Evolutionary conservation across 2,797 vertebrate species (phyloP).

Genomic region (Streptopelia turtur): DNA sequence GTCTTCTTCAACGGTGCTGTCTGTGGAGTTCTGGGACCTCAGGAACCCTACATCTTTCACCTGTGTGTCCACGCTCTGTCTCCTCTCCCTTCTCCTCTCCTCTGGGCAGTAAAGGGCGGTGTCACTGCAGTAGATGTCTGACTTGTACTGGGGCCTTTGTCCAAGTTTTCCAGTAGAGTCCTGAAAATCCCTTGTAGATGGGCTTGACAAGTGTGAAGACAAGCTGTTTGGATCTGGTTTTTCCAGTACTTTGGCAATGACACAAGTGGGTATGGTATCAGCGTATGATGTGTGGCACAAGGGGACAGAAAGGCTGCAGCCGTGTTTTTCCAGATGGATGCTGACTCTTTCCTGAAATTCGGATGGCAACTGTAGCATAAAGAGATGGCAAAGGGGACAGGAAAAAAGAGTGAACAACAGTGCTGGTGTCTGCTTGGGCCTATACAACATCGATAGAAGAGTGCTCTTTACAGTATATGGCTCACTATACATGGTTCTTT

Average conservation of each 20-base stretch:
- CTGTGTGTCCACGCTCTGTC: conserved; percentile 88
- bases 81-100: conserved; percentile 84
- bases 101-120: conserved; percentile 93
- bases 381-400: not conserved
- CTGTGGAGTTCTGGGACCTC: conserved; percentile 86
- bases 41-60: conserved; percentile 82
- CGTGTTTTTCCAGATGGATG: conserved; percentile 89
- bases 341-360: conserved; percentile 92
- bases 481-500: not conserved
- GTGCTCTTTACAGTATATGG: not conserved
- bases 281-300: conserved; percentile 86
- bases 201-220: conserved; percentile 87
- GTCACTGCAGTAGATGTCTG: conserved; percentile 92
- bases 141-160: conserved; percentile 84
- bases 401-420: not conserved
- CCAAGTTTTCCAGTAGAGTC: conserved; percentile 82
- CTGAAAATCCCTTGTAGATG: conserved; percentile 82
- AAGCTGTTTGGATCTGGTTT: conserved; percentile 89
- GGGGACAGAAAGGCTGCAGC: conserved; percentile 79
- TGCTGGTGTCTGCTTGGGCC: not conserved
- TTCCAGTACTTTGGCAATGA: conserved; percentile 90
- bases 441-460: not conserved
- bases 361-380: conserved; percentile 83
- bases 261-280: conserved; percentile 85
- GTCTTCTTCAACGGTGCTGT: conserved; percentile 88